phyloP scores from a whole-genome alignment of 2,113 vertebrate species.

The Jacana jacana region DNA sequence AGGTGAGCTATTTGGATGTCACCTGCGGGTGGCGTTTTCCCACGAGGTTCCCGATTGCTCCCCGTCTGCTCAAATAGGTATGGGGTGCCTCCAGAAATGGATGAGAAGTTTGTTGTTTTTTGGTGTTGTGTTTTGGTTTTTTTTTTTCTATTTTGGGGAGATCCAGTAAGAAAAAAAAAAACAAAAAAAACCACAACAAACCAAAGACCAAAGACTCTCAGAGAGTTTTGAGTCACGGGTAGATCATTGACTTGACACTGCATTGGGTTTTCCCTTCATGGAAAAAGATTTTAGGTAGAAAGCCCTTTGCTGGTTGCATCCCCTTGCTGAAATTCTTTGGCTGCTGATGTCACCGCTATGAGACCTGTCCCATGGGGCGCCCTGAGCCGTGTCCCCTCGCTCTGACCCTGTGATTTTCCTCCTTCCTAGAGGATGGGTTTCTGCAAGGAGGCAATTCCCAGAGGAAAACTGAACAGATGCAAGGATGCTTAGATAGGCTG shows the following conservation, averaged over 20 bases:
- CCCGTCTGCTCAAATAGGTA: not conserved
- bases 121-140: too few relatives aligned
- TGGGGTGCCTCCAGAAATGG: not conserved
- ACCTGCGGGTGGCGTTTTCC: not conserved
- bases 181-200: too few relatives aligned
- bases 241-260: fast-evolving
- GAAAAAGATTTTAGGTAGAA: not conserved
- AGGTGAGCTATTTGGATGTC: not conserved
- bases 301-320: not conserved
- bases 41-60: fast-evolving
- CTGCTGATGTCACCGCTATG: fast-evolving
- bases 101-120: fast-evolving
- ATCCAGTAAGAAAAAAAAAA: not conserved
- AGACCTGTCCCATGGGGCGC: fast-evolving
- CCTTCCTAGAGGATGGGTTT: not conserved
- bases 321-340: not conserved
- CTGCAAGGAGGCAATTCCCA: not conserved
- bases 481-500: not conserved
- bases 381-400: not conserved
- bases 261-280: not conserved
- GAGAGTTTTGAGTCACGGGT: not conserved
- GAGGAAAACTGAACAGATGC: not conserved
- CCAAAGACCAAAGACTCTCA: too few relatives aligned
- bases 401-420: not conserved
- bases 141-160: not conserved